Evolutionary conservation across 2,888 invertebrate species (phyloP), one percentile per base, ranked within the genome.

Genomic region (Drosophila mayaguana): DNA sequence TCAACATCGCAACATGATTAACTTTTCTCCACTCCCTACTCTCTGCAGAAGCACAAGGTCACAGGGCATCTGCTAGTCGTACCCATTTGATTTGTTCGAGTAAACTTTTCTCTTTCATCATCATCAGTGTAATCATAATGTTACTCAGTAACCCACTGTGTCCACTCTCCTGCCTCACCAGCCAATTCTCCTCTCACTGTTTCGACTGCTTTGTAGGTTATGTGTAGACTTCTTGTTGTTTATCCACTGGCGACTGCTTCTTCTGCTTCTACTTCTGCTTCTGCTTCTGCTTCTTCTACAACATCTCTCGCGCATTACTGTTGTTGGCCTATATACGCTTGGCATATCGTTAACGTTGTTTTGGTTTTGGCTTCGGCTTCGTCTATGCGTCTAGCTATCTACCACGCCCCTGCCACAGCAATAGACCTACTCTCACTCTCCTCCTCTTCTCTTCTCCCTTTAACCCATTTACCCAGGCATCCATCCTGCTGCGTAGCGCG

Each of bases 281-380:
- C 28, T 20, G n/a, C 28, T 61, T 14, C 32, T 38, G n/a, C 50
- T 28, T 46, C 22, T 34, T 48, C 34, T 22, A 22, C 25, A 62
- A 22, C 38, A 18, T 36, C 36, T 22, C 38, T 66, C 28, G 38
- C 54, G 34, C 53, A 34, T 64, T 67, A 25, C 67, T 61, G 53
- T 64, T 65, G 65, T 73, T 80, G 72, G 63, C 77, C 80, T 43
- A 75, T 65, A 77, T 65, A 75, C 70, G 62, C 76, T 72, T 80
- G 80, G 61, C 78, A 76, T 80, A 62, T 80, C 66, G 72, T 80
- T 71, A 76, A 59, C 63, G 63, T 67, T 60, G 55, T 60, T 74
- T 54, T 71, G 73, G 55, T 60, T 66, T 54, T 71, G 65, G 59
- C 65, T 40, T 59, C 72, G 65, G 59, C 65, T 40, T 59, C 72